Evolutionary conservation across 2,797 vertebrate species (phyloP), one percentile per base, ranked within the genome.

Genomic region (Bradypus variegatus): DNA sequence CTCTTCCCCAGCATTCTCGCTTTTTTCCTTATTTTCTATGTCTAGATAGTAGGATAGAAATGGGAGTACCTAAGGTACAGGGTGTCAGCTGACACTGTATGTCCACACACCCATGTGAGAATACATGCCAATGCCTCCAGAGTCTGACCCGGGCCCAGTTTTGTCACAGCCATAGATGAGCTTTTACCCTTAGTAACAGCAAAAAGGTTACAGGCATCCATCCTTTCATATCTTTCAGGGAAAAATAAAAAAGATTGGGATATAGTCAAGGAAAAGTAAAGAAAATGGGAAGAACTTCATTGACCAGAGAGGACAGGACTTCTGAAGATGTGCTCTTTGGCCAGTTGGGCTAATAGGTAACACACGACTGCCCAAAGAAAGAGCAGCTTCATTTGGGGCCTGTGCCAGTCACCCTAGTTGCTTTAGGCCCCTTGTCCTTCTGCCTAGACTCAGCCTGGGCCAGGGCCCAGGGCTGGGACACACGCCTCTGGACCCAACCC

Each of bases 61-160:
- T 0, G 13, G 13, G 33, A 1, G 9, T 27, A 6, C 69, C 23
- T 16, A 27, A n/a, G 38, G 31, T 13, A 1, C 21, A 7, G 76
- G 45, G 25, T 6, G 36, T 55, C 70, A 55, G 75, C 83, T 25
- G 53, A 19, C 13, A 9, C 3, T n/a, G 6, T 2, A 3, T 4
- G 27, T 72, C 33, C 36, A 8, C 33, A 0, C 25, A 6, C 89
- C 55, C 8, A 6, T 13, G 2, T 33, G 16, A 73, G 38, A 5
- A 8, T 33, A 48, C 33, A 0, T 2, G 58, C 2, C 36, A 6
- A 14, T 12, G 14, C 67, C 60, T 81, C 25, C 0, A 62, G 38
- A 15, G 6, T 15, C 80, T 27, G 65, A n/a, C 78, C 29, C 1
- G 1, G 31, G 83, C 60, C 69, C 29, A 29, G 29, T 31, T 9